Evolutionary conservation across 2,888 invertebrate species (phyloP), one percentile per base, ranked within the genome.

Genomic region (Dichetophora obliterata): DNA sequence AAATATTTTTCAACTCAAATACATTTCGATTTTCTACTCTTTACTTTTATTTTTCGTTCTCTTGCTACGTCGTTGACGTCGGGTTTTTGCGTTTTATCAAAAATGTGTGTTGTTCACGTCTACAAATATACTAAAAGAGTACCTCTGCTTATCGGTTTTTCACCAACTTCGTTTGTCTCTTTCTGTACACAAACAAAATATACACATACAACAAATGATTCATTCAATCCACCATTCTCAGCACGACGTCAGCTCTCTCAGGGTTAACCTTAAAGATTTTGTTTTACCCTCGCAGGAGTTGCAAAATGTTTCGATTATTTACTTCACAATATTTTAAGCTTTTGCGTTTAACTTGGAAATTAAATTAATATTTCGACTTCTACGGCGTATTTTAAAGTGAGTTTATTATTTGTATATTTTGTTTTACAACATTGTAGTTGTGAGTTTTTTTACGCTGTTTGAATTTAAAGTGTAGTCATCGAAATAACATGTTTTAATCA

Each of bases 321-420:
- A 37, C 50, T 68, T 68, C 52, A 68, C 68, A 68, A 52, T 50
- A 50, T 50, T 50, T 68, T 24, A 24, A 6, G 22, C 50, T 37
- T 48, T 37, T 22, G 68, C 24, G 27, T 70, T 78, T 75, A 54
- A 59, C 57, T 59, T 59, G 22, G 14, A 43, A 43, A 43, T 6
- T 4, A 43, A 43, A 43, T 43, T 2, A 43, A 43, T 43, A 43
- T 8, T 37, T 37, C 6, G 4, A 43, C 43, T 43, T 11, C 11
- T 43, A 11, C 71, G 71, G 37, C 63, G 37, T 54, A 37, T 43
- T 77, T 77, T 71, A 72, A 70, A 59, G 78, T 75, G 43, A 43
- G 43, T 43, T 43, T 37, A 52, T 75, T 79, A 75, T 76, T 70
- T 77, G 74, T 77, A 16, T 16, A 52, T 48, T 14, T 14, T 19